Conservation (phyloP, 2,113 vertebrate genomes). For the Orthonyx spaldingii region DNA sequence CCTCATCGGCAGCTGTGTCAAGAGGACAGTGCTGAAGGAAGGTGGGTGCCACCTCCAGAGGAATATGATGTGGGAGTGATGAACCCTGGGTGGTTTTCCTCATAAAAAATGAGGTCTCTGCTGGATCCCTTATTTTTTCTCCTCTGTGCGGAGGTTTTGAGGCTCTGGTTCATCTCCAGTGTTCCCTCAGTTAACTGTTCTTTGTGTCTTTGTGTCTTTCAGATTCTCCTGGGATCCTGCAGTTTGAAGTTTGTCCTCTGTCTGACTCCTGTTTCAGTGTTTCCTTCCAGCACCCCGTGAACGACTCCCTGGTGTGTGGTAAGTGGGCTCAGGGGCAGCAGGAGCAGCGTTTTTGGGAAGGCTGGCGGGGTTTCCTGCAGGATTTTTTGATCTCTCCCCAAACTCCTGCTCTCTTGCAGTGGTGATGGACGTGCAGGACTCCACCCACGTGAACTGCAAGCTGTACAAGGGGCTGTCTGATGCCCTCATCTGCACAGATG, state of each 20-base stretch:
- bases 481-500: conserved; percentile 96
- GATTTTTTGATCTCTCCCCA: background rate
- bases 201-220: background rate
- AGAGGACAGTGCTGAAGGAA: conserved; percentile 89
- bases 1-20: conserved; percentile 94
- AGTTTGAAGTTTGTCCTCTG: conserved; percentile 96
- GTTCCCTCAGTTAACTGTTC: background rate
- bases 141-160: fast-evolving
- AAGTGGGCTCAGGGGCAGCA: conserved; percentile 52
- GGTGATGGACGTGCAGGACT: conserved; percentile 97
- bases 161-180: background rate
- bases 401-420: conserved; percentile 73
- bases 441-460: conserved; percentile 91
- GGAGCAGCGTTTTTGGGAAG: background rate
- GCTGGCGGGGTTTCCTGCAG: background rate
- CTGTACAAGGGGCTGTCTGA: conserved; percentile 95
- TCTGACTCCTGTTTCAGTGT: conserved; percentile 95
- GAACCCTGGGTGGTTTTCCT: background rate
- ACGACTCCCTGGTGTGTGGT: conserved; percentile 98
- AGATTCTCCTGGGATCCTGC: conserved; percentile 92
- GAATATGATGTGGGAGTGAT: fast-evolving
- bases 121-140: background rate
- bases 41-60: conserved; percentile 57
- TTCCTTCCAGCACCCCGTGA: conserved; percentile 97
- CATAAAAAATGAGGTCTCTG: background rate